Conservation (phyloP, 1,140 invertebrate species). For the Centruroides vittatus region DNA sequence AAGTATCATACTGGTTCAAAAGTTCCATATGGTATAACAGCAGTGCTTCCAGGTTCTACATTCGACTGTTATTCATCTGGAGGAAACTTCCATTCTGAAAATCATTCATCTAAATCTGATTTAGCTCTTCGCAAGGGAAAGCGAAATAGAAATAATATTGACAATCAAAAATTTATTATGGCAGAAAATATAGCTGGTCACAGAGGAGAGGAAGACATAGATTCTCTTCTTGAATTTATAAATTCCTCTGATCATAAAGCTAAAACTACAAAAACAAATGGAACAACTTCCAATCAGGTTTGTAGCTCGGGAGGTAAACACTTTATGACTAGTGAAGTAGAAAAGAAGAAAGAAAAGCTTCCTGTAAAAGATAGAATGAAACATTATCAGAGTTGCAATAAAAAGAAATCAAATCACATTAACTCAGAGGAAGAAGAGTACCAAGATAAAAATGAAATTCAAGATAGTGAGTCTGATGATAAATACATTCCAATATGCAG, state of each 20-base stretch:
- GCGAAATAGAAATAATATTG: conserved; percentile 37
- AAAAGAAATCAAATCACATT: too few species aligned
- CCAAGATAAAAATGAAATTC: too few species aligned
- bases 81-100: not conserved
- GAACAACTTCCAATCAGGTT: conserved; percentile 17
- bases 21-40: too few species aligned
- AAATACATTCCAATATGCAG: too few species aligned
- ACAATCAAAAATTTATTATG: conserved; percentile 39
- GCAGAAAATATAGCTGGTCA: conserved; percentile 48
- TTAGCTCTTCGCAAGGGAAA: conserved; percentile 18
- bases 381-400: conserved; percentile 38
- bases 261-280: conserved; percentile 18
- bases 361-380: conserved; percentile 47
- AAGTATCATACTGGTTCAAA: too few species aligned
- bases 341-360: conserved; percentile 18
- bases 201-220: conserved; percentile 42
- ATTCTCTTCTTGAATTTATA: conserved; percentile 40
- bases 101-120: conserved; percentile 9
- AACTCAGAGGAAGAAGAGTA: too few species aligned
- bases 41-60: too few species aligned
- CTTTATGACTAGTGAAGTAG: not conserved
- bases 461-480: too few species aligned
- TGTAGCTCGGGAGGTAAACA: not conserved
- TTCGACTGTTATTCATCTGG: too few species aligned
- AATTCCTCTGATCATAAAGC: conserved; percentile 25